phyloP scores from a whole-genome alignment of 2,888 invertebrate species.

The Aphidoletes aphidimyza region DNA sequence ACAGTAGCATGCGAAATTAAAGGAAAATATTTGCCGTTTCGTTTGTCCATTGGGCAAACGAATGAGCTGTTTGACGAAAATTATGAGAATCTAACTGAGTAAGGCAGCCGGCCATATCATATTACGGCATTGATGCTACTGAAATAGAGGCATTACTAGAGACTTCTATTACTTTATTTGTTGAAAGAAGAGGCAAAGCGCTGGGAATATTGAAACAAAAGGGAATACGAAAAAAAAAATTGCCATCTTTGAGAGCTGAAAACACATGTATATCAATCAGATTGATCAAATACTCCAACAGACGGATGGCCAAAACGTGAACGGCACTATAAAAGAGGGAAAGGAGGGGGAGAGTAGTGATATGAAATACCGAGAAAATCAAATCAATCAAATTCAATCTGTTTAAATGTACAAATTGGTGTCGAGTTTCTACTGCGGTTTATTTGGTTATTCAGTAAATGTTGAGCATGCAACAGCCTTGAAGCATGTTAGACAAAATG shows the following conservation, averaged over 20 bases:
- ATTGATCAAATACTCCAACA: background rate
- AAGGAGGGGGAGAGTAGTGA: no score
- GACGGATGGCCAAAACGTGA: background rate
- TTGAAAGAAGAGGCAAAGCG: background rate
- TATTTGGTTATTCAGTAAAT: background rate
- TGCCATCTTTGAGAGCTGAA: background rate
- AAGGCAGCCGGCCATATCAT: no score
- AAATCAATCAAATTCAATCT: slow-evolving; percentile 12
- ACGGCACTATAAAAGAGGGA: no score
- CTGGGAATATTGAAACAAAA: background rate
- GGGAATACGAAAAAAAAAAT: no score
- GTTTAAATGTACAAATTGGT: slow-evolving; percentile 20
- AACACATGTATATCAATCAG: background rate
- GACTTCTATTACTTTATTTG: background rate
- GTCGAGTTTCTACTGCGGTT: slow-evolving; percentile 11
- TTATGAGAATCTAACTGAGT: background rate
- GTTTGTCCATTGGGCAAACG: background rate
- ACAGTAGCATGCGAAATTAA: slow-evolving; percentile 25
- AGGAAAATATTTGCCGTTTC: slow-evolving; percentile 33
- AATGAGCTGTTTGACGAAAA: background rate
- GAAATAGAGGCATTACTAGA: no score
- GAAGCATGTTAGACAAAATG: background rate
- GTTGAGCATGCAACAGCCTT: background rate
- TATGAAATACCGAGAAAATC: background rate
- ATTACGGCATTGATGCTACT: no score